Conservation (phyloP, 2,113 vertebrate species). For the Rafetus swinhoei region DNA sequence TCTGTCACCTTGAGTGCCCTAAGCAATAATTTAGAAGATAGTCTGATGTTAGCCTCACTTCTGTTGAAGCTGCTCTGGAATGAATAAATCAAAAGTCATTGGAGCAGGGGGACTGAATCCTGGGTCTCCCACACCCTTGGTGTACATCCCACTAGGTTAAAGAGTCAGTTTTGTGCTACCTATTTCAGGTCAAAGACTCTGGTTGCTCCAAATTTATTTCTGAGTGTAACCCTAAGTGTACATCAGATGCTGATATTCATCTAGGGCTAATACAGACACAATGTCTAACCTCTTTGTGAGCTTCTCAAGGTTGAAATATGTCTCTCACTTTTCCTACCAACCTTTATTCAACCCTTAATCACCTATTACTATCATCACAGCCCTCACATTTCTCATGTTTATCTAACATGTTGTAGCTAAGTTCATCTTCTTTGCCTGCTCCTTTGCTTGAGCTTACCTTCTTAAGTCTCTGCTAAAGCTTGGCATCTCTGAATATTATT, state of each 20-base stretch:
- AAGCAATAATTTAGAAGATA: not conserved
- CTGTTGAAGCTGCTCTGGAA: not conserved
- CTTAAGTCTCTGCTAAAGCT: conserved; percentile 2
- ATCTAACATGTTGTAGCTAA: not conserved
- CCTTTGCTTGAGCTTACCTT: conserved; percentile 5
- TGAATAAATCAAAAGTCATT: not conserved
- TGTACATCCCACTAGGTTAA: not conserved
- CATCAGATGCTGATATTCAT: not conserved
- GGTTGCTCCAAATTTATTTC: not conserved
- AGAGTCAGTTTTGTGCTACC: not conserved
- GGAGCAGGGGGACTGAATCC: not conserved
- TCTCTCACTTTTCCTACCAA: not conserved
- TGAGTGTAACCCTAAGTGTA: not conserved
- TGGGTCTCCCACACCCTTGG: not conserved
- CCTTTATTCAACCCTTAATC: conserved; percentile 35
- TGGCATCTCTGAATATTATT: conserved; percentile 25
- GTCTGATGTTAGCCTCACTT: not conserved
- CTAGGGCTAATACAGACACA: not conserved
- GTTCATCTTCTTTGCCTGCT: not conserved
- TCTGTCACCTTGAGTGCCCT: not conserved
- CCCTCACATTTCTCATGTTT: conserved; percentile 7
- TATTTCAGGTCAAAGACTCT: not conserved
- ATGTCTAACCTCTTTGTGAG: not conserved
- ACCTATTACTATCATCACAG: conserved; percentile 22
- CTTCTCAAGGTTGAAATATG: not conserved